Evolutionary conservation across 2,797 vertebrate species (phyloP).

Genomic region (Tokudaia tokunoshimensis): DNA sequence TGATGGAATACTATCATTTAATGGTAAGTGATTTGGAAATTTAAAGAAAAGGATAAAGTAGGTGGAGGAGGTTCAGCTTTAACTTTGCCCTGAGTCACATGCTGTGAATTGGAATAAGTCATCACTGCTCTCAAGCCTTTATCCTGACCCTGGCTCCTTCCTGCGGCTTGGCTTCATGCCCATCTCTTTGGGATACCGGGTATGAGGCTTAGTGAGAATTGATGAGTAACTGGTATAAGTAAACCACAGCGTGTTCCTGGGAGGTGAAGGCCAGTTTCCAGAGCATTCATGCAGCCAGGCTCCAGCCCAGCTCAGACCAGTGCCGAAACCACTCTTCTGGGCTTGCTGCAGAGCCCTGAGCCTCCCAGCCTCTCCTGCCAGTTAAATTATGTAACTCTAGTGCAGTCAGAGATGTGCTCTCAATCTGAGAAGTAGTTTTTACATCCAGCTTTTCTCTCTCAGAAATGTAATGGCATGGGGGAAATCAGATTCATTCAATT

Average conservation of each 20-base stretch:
- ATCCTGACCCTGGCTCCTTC: not conserved
- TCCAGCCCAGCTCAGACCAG: not conserved
- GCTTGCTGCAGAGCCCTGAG: not conserved
- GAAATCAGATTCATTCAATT: conserved; percentile 1
- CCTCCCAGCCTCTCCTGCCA: not conserved
- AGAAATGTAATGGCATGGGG: not conserved
- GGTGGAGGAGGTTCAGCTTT: not conserved
- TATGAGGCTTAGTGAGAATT: not conserved
- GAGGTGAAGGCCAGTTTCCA: not conserved
- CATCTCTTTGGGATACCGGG: not conserved
- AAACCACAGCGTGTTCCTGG: not conserved
- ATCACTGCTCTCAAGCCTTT: not conserved
- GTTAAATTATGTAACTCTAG: not conserved
- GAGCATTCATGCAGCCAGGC: not conserved
- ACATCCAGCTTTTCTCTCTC: not conserved
- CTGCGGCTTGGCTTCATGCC: not conserved
- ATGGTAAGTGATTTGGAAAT: not conserved
- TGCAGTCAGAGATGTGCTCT: not conserved
- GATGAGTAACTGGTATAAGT: not conserved
- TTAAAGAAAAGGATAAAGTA: not conserved
- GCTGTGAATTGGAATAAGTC: not conserved
- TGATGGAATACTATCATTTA: conserved; percentile 31
- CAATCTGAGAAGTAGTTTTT: not conserved
- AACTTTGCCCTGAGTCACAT: not conserved
- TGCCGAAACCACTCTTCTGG: not conserved